phyloP scores from a whole-genome alignment of 2,113 vertebrate species.

The Oxyura jamaicensis region DNA sequence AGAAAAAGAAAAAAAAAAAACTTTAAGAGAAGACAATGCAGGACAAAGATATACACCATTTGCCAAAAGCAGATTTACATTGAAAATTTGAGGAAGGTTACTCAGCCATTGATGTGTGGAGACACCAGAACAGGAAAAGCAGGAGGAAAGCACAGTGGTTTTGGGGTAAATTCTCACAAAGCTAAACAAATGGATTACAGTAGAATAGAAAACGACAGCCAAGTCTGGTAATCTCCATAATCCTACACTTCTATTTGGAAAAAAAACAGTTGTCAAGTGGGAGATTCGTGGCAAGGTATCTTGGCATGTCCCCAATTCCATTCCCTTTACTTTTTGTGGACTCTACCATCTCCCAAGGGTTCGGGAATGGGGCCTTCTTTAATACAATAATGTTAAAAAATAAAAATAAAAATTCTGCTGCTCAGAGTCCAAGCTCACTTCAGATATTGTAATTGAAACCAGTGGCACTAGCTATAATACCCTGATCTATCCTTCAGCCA shows the following conservation, averaged over 20 bases:
- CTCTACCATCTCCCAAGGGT: neutral
- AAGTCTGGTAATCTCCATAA: neutral
- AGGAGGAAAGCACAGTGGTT: fast-evolving
- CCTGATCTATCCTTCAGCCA: neutral
- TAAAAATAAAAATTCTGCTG: neutral
- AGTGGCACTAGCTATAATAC: neutral
- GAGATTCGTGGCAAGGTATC: neutral
- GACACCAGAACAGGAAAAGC: neutral
- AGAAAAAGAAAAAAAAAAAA: neutral
- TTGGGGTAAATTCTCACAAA: neutral
- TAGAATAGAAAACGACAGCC: neutral
- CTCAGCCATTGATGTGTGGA: neutral
- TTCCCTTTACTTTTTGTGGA: neutral
- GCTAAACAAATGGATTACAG: neutral
- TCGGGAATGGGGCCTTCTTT: neutral
- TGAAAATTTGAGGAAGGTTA: neutral
- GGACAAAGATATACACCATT: neutral
- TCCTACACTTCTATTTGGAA: neutral
- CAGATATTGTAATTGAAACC: neutral
- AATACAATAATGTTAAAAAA: neutral
- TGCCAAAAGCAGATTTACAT: neutral
- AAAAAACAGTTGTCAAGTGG: neutral
- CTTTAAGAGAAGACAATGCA: neutral
- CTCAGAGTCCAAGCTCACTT: neutral
- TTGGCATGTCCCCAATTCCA: neutral